Conservation (phyloP, 2,113 vertebrate species). For the Tachycineta bicolor region DNA sequence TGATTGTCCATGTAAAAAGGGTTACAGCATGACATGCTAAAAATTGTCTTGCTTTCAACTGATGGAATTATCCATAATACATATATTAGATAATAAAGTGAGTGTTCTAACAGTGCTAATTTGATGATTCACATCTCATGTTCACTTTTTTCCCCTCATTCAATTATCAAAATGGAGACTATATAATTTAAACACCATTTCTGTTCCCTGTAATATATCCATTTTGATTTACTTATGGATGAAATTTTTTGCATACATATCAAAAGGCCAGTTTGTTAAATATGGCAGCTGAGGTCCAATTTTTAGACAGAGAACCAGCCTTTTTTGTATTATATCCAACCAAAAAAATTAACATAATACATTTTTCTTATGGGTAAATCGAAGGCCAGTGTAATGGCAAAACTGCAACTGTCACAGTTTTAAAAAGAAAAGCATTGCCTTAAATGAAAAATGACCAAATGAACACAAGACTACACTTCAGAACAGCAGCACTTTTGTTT, state of each 20-base stretch:
- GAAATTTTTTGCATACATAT: neutral
- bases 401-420: neutral
- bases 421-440: neutral
- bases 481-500: conserved; percentile 69
- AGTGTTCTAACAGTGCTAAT: neutral
- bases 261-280: neutral
- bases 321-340: conserved; percentile 7
- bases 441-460: neutral
- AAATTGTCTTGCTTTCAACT: neutral
- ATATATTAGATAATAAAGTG: neutral
- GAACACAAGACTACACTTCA: conserved; percentile 14
- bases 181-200: neutral
- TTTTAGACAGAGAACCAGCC: neutral
- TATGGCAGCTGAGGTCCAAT: neutral
- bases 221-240: neutral
- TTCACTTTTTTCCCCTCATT: neutral
- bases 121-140: neutral
- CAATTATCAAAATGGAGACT: neutral
- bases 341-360: neutral
- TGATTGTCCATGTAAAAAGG: conserved; percentile 16
- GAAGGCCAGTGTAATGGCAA: neutral
- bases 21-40: neutral
- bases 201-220: neutral
- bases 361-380: neutral
- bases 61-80: neutral